Percentiles rank a stretch among this genome's conserved stretches.
These are phyloP conservation scores for Heliconius eleuchia DNA, from an alignment of 1,140 invertebrate genomes.

Conservation along the genomic window DNA sequence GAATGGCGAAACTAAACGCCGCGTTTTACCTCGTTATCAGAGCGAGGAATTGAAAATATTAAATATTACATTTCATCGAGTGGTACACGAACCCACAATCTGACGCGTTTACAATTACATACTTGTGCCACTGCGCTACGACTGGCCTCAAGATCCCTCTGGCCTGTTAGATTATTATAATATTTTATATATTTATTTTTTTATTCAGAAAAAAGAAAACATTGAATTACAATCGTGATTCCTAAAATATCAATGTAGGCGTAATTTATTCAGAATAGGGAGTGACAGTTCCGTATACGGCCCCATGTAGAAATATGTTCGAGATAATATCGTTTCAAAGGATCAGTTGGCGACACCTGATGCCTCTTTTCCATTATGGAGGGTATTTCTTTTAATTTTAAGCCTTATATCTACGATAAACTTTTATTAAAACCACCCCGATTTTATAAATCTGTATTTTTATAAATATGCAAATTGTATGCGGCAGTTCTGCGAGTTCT, in stretches of 20 bases:
- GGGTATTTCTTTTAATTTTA: conserved; percentile 43
- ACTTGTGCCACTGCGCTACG: too few relatives aligned
- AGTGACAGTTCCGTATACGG: conserved; percentile 50
- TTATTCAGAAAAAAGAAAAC: neutral
- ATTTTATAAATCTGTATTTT: neutral
- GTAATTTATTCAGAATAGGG: conserved; percentile 73
- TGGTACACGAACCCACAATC: too few relatives aligned
- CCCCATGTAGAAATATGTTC: conserved; percentile 66
- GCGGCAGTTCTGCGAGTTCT: neutral
- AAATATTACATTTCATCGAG: too few relatives aligned
- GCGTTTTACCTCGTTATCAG: too few relatives aligned
- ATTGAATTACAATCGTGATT: conserved; percentile 12
- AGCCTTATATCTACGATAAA: conserved; percentile 14
- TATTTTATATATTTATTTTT: neutral
- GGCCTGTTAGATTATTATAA: neutral
- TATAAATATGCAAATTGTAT: neutral
- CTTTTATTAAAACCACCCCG: conserved; percentile 27
- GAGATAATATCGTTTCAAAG: conserved; percentile 69
- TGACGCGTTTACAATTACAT: too few relatives aligned
- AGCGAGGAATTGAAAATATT: too few relatives aligned
- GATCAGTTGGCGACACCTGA: conserved; percentile 73
- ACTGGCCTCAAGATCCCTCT: too few relatives aligned
- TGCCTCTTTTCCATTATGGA: conserved; percentile 52
- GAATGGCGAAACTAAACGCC: too few relatives aligned
- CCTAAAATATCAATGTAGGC: conserved; percentile 55